Percentiles rank a stretch among this genome's conserved stretches.
Evolutionary conservation across 2,113 vertebrate species (phyloP).

Genomic region (Hipposideros armiger): DNA sequence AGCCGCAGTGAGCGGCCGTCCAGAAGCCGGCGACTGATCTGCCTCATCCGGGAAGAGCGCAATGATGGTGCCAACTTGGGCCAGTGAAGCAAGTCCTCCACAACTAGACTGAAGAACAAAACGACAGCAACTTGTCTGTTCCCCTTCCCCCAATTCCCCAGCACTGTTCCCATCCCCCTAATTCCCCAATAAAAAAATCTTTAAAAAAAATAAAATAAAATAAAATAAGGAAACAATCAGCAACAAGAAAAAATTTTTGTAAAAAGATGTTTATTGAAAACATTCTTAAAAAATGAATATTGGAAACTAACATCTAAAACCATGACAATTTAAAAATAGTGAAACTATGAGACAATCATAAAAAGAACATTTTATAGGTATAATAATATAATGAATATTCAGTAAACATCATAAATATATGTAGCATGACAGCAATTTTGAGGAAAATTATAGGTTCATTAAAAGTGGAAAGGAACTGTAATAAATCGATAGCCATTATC

Average conservation of each 20-base stretch:
- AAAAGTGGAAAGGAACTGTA: slow-evolving; percentile 27
- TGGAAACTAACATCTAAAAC: slow-evolving; percentile 11
- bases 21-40: no score
- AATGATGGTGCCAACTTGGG: no score
- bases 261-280: neutral
- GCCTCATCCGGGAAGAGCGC: no score
- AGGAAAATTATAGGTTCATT: slow-evolving; percentile 30
- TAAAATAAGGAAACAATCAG: neutral
- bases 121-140: no score
- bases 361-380: neutral
- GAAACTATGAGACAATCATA: neutral
- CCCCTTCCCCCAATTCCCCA: no score
- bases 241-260: slow-evolving; percentile 32
- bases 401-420: neutral
- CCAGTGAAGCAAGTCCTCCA: no score
- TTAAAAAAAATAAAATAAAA: no score
- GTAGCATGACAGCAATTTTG: neutral
- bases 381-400: neutral
- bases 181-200: no score
- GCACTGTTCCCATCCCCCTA: no score
- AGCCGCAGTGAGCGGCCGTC: no score
- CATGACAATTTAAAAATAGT: neutral
- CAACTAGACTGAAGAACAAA: no score
- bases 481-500: neutral
- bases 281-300: neutral